Evolutionary conservation across 64 coral and sea anemone species (phyloP).

Genomic region (Catalaphyllia jardinei): DNA sequence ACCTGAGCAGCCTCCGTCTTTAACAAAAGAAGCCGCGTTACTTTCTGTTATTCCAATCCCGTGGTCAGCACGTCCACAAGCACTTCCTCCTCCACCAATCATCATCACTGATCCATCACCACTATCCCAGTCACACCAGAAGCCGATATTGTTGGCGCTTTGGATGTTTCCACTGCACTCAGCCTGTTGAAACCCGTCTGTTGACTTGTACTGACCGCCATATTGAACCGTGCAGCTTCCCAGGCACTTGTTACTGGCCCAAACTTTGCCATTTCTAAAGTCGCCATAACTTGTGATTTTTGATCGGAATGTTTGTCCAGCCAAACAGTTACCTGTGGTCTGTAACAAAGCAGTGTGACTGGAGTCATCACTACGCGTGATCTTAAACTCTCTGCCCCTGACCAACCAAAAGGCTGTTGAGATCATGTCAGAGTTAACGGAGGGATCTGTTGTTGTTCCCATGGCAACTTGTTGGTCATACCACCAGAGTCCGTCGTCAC

Average conservation of each 20-base stretch:
- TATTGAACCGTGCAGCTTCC: neutral
- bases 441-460: neutral
- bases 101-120: no score
- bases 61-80: no score
- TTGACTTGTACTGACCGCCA: neutral
- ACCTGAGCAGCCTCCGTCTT: no score
- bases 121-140: neutral
- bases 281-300: constrained; percentile 14
- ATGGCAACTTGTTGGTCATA: neutral
- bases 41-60: no score
- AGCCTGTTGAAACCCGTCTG: neutral
- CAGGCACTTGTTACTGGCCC: neutral
- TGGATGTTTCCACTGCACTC: neutral
- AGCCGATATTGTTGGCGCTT: neutral
- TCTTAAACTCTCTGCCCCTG: constrained; percentile 49
- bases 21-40: no score
- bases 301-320: neutral
- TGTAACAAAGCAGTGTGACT: neutral
- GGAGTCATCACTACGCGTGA: constrained; percentile 53
- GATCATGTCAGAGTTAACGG: neutral
- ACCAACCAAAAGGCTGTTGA: constrained; percentile 17
- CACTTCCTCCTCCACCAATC: no score
- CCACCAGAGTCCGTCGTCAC: neutral
- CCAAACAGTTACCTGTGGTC: constrained; percentile 9
- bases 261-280: neutral